These are phyloP conservation scores for Menidia beryllina DNA, from an alignment of 2,113 vertebrate species.

Conservation along the genomic window DNA sequence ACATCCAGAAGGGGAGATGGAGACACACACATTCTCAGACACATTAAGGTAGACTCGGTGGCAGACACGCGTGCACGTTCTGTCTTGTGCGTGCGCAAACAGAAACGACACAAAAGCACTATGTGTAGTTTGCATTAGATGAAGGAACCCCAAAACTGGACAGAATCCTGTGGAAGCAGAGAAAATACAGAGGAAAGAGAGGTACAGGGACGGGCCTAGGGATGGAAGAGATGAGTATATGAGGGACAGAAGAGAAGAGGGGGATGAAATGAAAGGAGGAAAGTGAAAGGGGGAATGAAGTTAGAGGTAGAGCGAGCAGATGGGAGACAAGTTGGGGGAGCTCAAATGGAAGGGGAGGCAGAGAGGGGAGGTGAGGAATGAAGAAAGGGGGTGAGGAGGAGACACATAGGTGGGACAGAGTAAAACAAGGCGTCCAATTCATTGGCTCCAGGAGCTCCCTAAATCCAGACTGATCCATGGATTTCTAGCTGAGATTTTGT, in stretches of 20 bases:
- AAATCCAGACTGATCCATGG: constrained; percentile 76
- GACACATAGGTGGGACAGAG: constrained; percentile 39
- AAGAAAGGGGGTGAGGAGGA: constrained; percentile 6
- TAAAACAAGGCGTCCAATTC: constrained; percentile 80
- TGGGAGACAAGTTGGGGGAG: constrained; percentile 1
- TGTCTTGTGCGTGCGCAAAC: constrained; percentile 3
- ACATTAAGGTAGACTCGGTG: constrained; percentile 71
- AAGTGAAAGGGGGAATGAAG: constrained; percentile 14
- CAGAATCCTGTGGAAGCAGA: constrained; percentile 51
- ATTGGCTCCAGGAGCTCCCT: constrained; percentile 72
- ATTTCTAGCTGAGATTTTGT: constrained; percentile 62
- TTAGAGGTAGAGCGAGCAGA: neutral
- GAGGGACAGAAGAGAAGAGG: neutral
- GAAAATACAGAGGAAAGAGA: constrained; percentile 39
- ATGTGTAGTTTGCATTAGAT: constrained; percentile 56
- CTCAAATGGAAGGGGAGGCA: neutral
- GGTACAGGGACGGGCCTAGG: neutral
- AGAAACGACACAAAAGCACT: constrained; percentile 28
- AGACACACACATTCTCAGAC: constrained; percentile 75
- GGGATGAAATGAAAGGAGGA: no score
- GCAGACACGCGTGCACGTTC: constrained; percentile 49
- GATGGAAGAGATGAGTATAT: neutral
- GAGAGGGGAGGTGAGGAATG: constrained; percentile 2
- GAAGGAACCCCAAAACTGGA: constrained; percentile 62
- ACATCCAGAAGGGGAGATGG: constrained; percentile 48